Percentiles rank a stretch among this genome's conserved stretches.
Conservation (phyloP, 1,140 invertebrate genomes). For the Solenopsis fugax region DNA sequence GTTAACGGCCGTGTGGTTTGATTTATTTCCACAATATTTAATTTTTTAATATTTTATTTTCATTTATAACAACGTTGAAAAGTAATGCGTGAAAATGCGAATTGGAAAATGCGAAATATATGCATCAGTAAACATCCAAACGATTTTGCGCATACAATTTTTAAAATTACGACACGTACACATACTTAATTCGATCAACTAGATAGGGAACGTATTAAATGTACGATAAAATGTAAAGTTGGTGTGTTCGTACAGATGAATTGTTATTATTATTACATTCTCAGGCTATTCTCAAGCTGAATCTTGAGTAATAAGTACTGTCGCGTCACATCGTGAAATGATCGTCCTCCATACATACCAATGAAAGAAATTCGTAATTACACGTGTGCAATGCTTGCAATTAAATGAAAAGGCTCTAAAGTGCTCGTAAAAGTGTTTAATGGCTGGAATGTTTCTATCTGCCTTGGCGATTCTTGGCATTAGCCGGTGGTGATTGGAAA, state of each 20-base stretch:
- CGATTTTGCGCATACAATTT: neutral
- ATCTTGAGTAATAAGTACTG: conserved; percentile 21
- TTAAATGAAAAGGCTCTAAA: conserved; percentile 13
- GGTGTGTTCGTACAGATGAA: neutral
- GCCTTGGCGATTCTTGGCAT: conserved; percentile 20
- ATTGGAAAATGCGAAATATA: neutral
- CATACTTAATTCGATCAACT: neutral
- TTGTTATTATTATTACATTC: conserved; percentile 11
- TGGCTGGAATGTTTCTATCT: conserved; percentile 34
- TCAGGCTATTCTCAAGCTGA: neutral
- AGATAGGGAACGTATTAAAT: neutral
- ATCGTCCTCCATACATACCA: neutral
- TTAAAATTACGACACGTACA: neutral
- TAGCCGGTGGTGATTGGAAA: conserved; percentile 40
- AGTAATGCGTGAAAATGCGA: neutral
- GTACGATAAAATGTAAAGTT: neutral
- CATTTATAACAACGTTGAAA: conserved; percentile 1
- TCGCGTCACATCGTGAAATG: conserved; percentile 10
- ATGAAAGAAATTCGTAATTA: conserved; percentile 39
- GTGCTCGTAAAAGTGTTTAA: conserved; percentile 19
- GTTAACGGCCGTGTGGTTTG: neutral
- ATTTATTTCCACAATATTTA: neutral
- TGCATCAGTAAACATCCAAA: neutral
- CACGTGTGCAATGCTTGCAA: neutral
- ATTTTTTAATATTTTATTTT: conserved; percentile 7